These are phyloP conservation scores for Polydrusus tereticollis DNA, from an alignment of 2,888 invertebrate genomes.

Conservation along the genomic window DNA sequence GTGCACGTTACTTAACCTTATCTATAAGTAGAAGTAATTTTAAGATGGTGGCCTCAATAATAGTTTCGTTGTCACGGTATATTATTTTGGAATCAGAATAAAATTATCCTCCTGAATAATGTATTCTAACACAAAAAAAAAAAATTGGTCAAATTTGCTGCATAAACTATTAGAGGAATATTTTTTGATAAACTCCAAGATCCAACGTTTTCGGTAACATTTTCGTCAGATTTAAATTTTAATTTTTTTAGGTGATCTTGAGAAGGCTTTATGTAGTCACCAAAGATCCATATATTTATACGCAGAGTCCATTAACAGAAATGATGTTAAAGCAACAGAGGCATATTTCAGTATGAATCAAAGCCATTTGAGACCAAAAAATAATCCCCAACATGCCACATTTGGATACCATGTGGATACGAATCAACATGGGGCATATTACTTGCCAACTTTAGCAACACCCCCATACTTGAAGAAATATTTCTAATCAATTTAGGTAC, in stretches of 20 bases:
- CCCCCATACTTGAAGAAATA: background rate
- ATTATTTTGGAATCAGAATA: too few species aligned
- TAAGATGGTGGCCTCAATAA: too few species aligned
- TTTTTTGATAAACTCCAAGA: too few species aligned
- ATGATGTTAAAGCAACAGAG: background rate
- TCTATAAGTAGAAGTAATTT: too few species aligned
- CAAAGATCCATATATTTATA: constrained; percentile 3
- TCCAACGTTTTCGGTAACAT: background rate
- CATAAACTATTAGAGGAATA: too few species aligned
- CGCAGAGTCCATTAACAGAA: background rate
- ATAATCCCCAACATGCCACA: background rate
- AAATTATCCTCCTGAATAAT: too few species aligned
- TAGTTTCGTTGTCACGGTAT: too few species aligned
- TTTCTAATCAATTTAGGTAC: background rate
- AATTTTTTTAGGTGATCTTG: background rate
- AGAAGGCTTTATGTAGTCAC: background rate
- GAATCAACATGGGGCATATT: background rate
- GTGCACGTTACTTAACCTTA: too few species aligned
- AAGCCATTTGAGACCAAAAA: background rate
- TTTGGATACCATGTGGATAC: background rate
- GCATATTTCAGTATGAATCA: background rate
- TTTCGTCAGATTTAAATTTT: background rate
- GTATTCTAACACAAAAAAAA: too few species aligned
- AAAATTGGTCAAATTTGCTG: too few species aligned
- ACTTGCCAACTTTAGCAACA: background rate